These are phyloP conservation scores for Otolemur garnettii DNA, from an alignment of 2,113 vertebrate genomes.

Conservation along the genomic window DNA sequence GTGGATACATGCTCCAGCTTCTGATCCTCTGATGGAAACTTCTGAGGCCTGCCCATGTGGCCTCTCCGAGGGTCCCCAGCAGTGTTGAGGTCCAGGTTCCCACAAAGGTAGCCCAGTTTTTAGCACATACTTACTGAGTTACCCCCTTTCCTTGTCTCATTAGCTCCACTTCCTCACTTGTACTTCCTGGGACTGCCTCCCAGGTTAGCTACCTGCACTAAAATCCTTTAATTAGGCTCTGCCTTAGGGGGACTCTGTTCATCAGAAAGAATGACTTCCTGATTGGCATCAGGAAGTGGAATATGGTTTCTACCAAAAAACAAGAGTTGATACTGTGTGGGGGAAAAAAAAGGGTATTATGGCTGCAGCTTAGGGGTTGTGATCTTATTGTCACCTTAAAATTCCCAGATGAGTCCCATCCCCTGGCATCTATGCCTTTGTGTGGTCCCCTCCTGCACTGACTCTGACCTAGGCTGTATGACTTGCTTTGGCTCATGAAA, in stretches of 20 bases:
- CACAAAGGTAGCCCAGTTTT: too few relatives aligned
- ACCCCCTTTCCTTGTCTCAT: background rate
- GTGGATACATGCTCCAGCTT: background rate
- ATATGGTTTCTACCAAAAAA: background rate
- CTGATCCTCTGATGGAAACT: rapidly evolving
- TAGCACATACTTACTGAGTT: background rate
- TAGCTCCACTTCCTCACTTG: too few relatives aligned
- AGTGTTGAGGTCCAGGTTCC: background rate
- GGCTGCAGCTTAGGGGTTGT: background rate
- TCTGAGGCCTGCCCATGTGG: background rate
- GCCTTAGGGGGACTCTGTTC: background rate
- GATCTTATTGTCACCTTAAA: background rate
- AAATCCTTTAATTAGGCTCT: background rate
- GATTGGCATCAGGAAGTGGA: background rate
- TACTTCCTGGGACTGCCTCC: background rate
- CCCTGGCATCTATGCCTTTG: background rate
- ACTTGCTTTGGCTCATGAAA: background rate
- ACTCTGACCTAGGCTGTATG: background rate
- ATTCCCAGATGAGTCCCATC: too few relatives aligned
- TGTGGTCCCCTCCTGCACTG: rapidly evolving
- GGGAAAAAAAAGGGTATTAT: background rate
- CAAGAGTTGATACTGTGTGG: background rate
- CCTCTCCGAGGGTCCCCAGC: background rate
- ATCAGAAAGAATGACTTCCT: background rate
- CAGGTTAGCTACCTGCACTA: background rate